Evolutionary conservation across 2,888 invertebrate species (phyloP).

Genomic region (Bhutanitis thaidina): DNA sequence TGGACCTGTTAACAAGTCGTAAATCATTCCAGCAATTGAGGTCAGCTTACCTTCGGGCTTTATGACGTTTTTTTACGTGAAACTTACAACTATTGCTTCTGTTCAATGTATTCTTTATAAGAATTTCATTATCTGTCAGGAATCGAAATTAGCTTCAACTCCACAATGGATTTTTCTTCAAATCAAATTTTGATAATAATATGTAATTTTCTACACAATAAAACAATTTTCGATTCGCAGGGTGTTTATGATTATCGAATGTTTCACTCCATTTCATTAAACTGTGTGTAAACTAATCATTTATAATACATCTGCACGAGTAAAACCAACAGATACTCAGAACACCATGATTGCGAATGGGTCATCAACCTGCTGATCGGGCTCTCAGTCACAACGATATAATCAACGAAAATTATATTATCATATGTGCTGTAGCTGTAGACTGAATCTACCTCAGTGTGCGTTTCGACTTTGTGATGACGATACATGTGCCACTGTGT

Average conservation of each 20-base stretch:
- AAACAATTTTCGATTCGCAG: too few species aligned
- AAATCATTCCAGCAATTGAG: neutral
- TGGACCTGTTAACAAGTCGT: neutral
- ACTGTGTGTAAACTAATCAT: too few species aligned
- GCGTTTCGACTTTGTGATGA: slow-evolving; percentile 14
- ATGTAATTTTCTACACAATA: too few species aligned
- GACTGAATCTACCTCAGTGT: slow-evolving; percentile 16
- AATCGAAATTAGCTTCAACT: too few species aligned
- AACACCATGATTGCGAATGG: slow-evolving; percentile 1
- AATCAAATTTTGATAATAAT: too few species aligned
- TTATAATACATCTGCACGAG: neutral
- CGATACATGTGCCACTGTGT: slow-evolving; percentile 12
- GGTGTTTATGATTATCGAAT: too few species aligned
- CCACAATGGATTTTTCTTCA: too few species aligned
- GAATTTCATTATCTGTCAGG: too few species aligned
- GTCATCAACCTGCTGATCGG: slow-evolving; percentile 13
- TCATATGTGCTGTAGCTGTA: slow-evolving; percentile 13
- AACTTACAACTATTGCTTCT: too few species aligned
- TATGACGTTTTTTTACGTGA: neutral
- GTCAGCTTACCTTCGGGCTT: neutral
- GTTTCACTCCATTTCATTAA: too few species aligned
- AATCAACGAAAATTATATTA: slow-evolving; percentile 18
- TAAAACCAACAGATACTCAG: neutral
- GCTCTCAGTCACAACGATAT: slow-evolving; percentile 7
- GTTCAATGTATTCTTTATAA: too few species aligned